Evolutionary conservation across 64 coral and sea anemone genomes (phyloP).

Genomic region (Actinia equina): DNA sequence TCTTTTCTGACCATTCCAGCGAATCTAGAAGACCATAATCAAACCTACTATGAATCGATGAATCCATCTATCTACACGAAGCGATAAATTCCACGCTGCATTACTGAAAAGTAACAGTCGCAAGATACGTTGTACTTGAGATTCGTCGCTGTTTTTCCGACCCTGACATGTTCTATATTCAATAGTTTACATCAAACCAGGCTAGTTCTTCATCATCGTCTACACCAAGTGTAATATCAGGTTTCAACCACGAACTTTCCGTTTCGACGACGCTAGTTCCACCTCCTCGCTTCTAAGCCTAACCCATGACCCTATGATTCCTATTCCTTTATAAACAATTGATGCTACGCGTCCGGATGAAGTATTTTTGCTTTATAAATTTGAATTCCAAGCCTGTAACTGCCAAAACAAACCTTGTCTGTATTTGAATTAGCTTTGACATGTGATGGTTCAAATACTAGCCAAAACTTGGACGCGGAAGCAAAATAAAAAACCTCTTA

Average conservation of each 20-base stretch:
- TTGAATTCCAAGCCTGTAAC: background rate
- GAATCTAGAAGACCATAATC: background rate
- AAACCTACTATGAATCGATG: background rate
- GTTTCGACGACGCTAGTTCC: background rate
- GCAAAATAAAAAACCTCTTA: too few relatives aligned
- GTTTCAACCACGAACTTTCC: background rate
- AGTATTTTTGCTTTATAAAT: background rate
- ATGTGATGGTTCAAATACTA: too few relatives aligned
- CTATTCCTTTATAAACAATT: background rate
- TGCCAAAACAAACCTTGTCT: background rate
- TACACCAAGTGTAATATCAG: background rate
- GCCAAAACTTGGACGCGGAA: too few relatives aligned
- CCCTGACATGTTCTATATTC: background rate
- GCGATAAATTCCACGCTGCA: background rate
- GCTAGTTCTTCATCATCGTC: background rate
- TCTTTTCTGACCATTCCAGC: conserved; percentile 8
- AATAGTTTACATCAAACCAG: background rate
- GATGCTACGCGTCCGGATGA: background rate
- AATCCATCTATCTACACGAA: background rate
- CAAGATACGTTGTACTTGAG: background rate
- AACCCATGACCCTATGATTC: background rate
- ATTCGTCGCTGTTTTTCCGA: background rate
- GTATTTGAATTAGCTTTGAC: too few relatives aligned
- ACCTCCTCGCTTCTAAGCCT: background rate
- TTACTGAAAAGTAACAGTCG: background rate